phyloP scores from a whole-genome alignment of 2,797 vertebrate genomes.

The Artibeus lituratus region DNA sequence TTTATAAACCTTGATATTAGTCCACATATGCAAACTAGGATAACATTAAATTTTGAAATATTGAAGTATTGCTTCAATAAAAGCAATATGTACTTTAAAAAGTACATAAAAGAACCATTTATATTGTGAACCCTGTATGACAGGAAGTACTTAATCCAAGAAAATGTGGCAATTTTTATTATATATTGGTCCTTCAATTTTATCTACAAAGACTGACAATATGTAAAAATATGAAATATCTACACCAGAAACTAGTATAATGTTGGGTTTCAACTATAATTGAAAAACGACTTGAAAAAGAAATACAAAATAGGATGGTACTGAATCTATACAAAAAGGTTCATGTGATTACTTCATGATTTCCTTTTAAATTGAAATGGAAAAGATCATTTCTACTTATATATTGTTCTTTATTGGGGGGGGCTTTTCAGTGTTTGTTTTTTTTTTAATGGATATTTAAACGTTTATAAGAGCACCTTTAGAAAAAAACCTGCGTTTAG shows the following conservation, averaged over 20 bases:
- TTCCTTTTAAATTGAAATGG: not conserved
- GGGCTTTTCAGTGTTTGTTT: not conserved
- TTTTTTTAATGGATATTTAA: not conserved
- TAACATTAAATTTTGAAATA: not conserved
- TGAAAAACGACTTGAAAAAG: not conserved
- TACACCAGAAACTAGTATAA: not conserved
- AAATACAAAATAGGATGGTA: not conserved
- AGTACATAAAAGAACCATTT: not conserved
- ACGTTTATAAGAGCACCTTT: not conserved
- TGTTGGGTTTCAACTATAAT: not conserved
- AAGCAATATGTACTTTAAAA: too few relatives aligned
- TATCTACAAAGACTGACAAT: not conserved
- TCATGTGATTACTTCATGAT: not conserved
- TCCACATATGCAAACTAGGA: not conserved
- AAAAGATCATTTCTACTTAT: not conserved
- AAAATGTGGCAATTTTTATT: not conserved
- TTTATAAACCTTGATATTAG: not conserved
- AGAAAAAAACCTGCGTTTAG: not conserved
- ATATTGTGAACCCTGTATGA: not conserved
- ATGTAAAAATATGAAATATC: not conserved
- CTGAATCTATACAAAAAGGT: not conserved
- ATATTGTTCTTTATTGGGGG: not conserved
- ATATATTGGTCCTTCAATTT: not conserved
- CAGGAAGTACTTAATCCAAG: not conserved
- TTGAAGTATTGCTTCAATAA: not conserved